phyloP scores from a whole-genome alignment of 37 sponge, comb jelly and placozoan species.

The Hexactinellida sp. region DNA sequence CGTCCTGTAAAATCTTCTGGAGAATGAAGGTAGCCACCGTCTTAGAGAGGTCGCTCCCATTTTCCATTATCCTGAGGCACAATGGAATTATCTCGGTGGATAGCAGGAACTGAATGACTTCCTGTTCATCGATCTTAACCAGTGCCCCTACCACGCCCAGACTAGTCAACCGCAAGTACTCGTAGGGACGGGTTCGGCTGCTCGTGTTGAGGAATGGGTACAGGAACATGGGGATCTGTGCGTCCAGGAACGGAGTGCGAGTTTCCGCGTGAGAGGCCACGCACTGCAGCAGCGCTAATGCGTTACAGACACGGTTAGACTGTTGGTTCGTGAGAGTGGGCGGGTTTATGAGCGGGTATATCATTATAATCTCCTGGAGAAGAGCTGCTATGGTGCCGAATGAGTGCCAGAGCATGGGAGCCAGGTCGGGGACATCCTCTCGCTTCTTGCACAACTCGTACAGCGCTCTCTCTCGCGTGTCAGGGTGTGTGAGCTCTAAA shows the following conservation, averaged over 20 bases:
- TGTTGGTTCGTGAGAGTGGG: slow-evolving; percentile 85
- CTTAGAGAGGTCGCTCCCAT: slow-evolving; percentile 88
- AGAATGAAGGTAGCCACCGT: slow-evolving; percentile 93
- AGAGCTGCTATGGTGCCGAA: slow-evolving; percentile 92
- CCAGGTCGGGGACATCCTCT: slow-evolving; percentile 79
- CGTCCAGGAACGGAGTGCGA: slow-evolving; percentile 68
- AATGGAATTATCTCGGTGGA: slow-evolving; percentile 95
- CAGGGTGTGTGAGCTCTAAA: not conserved
- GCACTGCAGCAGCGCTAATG: slow-evolving; percentile 90
- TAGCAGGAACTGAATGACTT: slow-evolving; percentile 87
- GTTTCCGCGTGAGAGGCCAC: slow-evolving; percentile 96
- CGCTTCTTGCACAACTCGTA: slow-evolving; percentile 55
- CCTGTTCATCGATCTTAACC: slow-evolving; percentile 95
- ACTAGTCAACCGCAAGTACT: slow-evolving; percentile 88
- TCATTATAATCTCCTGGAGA: slow-evolving; percentile 85
- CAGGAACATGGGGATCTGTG: slow-evolving; percentile 85
- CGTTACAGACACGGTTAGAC: slow-evolving; percentile 96
- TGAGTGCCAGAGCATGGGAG: slow-evolving; percentile 93
- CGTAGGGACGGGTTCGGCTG: slow-evolving; percentile 81
- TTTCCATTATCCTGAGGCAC: slow-evolving; percentile 92
- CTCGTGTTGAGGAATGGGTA: slow-evolving; percentile 94
- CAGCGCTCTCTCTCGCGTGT: not conserved
- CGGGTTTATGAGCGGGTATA: slow-evolving; percentile 90
- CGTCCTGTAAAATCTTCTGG: slow-evolving; percentile 92
- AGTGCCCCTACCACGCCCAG: slow-evolving; percentile 95